Percentiles rank a stretch among this genome's conserved stretches.
phyloP scores from a whole-genome alignment of 2,888 invertebrate species.

The Heliothis peltigera region DNA sequence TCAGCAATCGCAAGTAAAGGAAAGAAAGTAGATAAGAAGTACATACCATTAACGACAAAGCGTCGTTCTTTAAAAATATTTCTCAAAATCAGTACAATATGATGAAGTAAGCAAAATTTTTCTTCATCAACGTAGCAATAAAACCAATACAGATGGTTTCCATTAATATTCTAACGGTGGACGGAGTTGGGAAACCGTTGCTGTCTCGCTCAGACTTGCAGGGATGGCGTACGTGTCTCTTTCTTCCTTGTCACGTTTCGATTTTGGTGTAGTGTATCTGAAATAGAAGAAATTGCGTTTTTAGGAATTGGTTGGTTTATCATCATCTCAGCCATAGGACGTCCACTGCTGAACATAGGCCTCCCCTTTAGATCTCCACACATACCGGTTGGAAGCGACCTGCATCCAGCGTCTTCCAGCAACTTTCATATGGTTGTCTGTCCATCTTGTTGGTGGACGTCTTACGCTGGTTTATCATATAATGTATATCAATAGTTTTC shows the following conservation, averaged over 20 bases:
- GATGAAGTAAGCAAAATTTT: constrained; percentile 21
- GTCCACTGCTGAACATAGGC: no score
- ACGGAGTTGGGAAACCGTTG: constrained; percentile 28
- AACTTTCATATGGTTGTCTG: no score
- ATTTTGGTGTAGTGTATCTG: constrained; percentile 39
- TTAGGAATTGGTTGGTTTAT: constrained; percentile 9
- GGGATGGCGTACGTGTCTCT: constrained; percentile 28
- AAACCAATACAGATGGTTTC: constrained; percentile 44
- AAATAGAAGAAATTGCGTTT: constrained; percentile 30
- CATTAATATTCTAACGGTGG: constrained; percentile 57
- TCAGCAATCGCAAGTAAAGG: no score
- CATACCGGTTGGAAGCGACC: no score
- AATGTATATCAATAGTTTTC: no score
- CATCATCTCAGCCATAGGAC: no score
- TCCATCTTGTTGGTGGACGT: no score
- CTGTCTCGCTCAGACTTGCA: constrained; percentile 50
- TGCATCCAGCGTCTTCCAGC: no score
- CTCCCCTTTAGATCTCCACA: no score
- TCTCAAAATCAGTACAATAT: constrained; percentile 54
- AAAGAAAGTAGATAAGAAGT: not conserved
- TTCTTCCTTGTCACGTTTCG: constrained; percentile 22
- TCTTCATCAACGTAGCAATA: constrained; percentile 62
- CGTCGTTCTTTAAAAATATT: constrained; percentile 47
- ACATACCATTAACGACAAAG: constrained; percentile 71
- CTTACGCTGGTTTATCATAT: no score